These are phyloP conservation scores for Microctenopoma steveboyesi DNA, from an alignment of 2,797 vertebrate species.

Conservation along the genomic window DNA sequence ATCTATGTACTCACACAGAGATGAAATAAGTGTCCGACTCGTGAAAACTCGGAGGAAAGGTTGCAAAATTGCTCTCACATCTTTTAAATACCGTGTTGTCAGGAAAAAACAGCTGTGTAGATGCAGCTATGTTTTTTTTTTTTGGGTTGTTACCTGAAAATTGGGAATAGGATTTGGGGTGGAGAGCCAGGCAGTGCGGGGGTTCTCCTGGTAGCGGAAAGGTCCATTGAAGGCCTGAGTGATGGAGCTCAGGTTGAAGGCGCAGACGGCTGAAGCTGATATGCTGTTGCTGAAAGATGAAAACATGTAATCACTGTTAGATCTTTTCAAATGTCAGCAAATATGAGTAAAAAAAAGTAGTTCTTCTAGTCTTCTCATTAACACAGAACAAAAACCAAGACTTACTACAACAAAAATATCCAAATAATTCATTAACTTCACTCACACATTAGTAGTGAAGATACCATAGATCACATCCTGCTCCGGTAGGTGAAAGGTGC, in stretches of 20 bases:
- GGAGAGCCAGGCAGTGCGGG: constrained; percentile 93
- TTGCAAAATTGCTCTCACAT: not conserved
- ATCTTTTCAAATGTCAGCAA: not conserved
- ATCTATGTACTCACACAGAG: constrained; percentile 8
- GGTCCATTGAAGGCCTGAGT: constrained; percentile 92
- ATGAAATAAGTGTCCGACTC: constrained; percentile 22
- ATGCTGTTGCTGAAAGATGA: constrained; percentile 90
- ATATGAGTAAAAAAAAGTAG: not conserved
- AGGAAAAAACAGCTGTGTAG: not conserved
- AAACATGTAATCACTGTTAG: constrained; percentile 3
- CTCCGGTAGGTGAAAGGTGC: constrained; percentile 92
- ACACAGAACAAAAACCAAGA: not conserved
- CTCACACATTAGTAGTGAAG: constrained; percentile 97
- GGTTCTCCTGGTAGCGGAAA: constrained; percentile 97
- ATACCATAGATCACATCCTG: constrained; percentile 94
- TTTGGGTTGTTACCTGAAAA: constrained; percentile 87
- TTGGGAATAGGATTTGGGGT: constrained; percentile 94
- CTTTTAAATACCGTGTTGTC: not conserved
- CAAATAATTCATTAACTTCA: not conserved
- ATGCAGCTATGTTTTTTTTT: not conserved
- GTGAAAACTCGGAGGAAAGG: constrained; percentile 7
- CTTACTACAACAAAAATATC: no score
- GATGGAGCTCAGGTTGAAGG: constrained; percentile 95
- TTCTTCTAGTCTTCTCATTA: not conserved
- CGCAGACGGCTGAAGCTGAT: constrained; percentile 93